Evolutionary conservation across 2,888 invertebrate species (phyloP).

Genomic region (Heliconius charithonia): DNA sequence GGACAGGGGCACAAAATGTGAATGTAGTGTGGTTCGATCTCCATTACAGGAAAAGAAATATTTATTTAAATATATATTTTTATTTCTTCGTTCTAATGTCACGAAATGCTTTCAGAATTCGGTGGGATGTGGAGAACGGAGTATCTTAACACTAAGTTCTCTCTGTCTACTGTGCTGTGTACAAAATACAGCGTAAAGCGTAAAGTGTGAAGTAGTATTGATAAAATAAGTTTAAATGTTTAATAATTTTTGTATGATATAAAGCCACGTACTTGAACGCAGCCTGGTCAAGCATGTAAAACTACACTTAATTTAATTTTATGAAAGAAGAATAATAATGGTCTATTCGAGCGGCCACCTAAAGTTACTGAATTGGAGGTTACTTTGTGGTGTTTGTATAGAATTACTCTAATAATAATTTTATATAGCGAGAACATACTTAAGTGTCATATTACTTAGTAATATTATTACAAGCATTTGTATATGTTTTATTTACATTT

Average conservation of each 20-base stretch:
- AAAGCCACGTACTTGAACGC: background rate
- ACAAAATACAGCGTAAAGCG: too few relatives aligned
- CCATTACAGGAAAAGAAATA: too few relatives aligned
- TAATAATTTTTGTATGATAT: background rate
- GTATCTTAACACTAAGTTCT: too few relatives aligned
- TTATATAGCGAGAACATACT: background rate
- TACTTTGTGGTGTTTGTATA: slow-evolving; percentile 13
- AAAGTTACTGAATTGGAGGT: slow-evolving; percentile 4
- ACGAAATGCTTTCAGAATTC: too few relatives aligned
- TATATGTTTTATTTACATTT: background rate
- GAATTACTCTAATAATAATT: background rate
- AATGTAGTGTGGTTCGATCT: too few relatives aligned
- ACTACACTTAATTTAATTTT: background rate
- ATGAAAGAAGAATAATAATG: background rate
- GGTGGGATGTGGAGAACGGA: too few relatives aligned
- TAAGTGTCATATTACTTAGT: slow-evolving; percentile 2
- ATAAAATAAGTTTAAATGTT: background rate
- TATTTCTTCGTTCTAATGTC: too few relatives aligned
- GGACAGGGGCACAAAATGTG: too few relatives aligned
- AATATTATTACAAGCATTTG: background rate
- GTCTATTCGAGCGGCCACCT: background rate
- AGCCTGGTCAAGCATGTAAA: background rate
- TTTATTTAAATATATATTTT: too few relatives aligned
- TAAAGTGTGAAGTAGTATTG: too few relatives aligned
- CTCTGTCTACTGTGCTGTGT: too few relatives aligned